Evolutionary conservation across 2,113 vertebrate genomes (phyloP).

Genomic region (Nothoprocta perdicaria): DNA sequence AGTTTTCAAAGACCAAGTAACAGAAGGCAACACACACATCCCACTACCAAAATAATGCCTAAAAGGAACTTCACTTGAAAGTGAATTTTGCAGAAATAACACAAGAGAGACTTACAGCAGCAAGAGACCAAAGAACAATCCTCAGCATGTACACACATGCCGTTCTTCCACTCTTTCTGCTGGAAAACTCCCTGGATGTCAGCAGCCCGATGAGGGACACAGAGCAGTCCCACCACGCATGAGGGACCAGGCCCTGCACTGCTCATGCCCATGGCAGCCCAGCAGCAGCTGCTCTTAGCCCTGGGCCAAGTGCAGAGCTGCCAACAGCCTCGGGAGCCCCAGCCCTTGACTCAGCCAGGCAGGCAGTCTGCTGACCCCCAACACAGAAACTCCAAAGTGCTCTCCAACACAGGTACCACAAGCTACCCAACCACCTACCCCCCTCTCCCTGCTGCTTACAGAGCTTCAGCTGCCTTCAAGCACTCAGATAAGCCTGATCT

Average conservation of each 20-base stretch:
- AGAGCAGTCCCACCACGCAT: too few relatives aligned
- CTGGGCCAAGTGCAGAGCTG: too few relatives aligned
- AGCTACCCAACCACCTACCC: background rate
- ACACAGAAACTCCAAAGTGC: too few relatives aligned
- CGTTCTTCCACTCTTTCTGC: rapidly evolving
- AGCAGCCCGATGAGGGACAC: too few relatives aligned
- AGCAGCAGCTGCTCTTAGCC: too few relatives aligned
- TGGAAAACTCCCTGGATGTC: rapidly evolving
- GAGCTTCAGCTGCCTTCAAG: background rate
- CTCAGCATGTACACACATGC: rapidly evolving
- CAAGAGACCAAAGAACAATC: rapidly evolving
- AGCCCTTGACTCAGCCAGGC: too few relatives aligned
- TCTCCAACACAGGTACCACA: too few relatives aligned
- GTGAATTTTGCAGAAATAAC: rapidly evolving
- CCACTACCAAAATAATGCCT: rapidly evolving
- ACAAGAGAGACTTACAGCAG: rapidly evolving
- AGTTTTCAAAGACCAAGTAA: background rate
- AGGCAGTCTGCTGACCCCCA: too few relatives aligned
- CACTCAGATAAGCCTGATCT: background rate
- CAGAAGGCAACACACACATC: background rate
- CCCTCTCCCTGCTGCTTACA: background rate
- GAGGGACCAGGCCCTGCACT: rapidly evolving
- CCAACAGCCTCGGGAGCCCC: too few relatives aligned
- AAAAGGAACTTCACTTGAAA: background rate
- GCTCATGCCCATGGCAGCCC: too few relatives aligned